A percentile compares a stretch with the other conserved stretches of the same genome.
phyloP scores from a whole-genome alignment of 2,888 invertebrate species.

The Bedellia somnulentella region DNA sequence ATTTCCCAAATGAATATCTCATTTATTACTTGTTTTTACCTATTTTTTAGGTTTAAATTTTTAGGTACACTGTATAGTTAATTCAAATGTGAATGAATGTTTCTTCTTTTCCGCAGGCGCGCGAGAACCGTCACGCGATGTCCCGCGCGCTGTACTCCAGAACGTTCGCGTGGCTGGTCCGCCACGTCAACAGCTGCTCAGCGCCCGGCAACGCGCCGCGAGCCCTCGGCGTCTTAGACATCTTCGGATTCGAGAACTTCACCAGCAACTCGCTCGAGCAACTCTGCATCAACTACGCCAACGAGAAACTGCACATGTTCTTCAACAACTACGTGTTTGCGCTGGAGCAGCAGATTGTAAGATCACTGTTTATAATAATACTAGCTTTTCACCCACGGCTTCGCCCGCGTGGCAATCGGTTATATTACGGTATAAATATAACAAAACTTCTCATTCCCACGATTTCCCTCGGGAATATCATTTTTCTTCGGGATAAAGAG shows the following conservation, averaged over 20 bases:
- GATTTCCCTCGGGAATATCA: too few relatives aligned
- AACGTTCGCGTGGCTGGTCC: conserved; percentile 90
- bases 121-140: conserved; percentile 92
- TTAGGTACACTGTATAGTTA: too few relatives aligned
- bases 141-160: conserved; percentile 88
- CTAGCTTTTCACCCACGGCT: too few relatives aligned
- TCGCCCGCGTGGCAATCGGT: too few relatives aligned
- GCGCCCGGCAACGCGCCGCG: conserved; percentile 59
- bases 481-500: too few relatives aligned
- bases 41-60: too few relatives aligned
- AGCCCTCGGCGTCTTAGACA: conserved; percentile 87
- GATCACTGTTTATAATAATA: too few relatives aligned
- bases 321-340: conserved; percentile 97
- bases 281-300: conserved; percentile 91
- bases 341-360: conserved; percentile 89
- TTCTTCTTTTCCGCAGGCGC: conserved; percentile 58
- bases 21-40: too few relatives aligned
- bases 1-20: too few relatives aligned
- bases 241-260: conserved; percentile 94
- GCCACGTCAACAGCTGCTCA: conserved; percentile 89
- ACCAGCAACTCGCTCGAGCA: conserved; percentile 89
- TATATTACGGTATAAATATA: too few relatives aligned
- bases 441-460: too few relatives aligned
- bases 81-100: too few relatives aligned
- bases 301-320: conserved; percentile 92